These are phyloP conservation scores for Selenia dentaria DNA, from an alignment of 2,888 invertebrate species.

Conservation along the genomic window DNA sequence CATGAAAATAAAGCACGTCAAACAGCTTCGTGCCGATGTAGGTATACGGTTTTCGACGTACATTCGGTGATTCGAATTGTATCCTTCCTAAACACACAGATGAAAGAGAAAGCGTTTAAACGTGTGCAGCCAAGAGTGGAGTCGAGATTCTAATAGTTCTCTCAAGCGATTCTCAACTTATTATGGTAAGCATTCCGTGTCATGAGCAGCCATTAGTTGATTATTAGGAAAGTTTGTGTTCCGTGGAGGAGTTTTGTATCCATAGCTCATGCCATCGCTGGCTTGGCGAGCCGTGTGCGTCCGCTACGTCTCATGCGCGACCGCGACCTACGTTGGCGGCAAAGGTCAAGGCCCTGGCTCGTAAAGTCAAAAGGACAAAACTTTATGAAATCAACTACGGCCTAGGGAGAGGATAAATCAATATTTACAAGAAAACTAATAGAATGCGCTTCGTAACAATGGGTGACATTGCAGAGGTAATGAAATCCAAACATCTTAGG, in stretches of 20 bases:
- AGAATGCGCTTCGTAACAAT: constrained; percentile 80
- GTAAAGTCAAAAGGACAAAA: constrained; percentile 50
- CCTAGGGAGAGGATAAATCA: constrained; percentile 66
- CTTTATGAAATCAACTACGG: constrained; percentile 59
- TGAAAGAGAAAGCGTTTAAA: constrained; percentile 80
- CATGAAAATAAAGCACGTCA: constrained; percentile 81
- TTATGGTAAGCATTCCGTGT: constrained; percentile 82
- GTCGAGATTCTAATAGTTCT: constrained; percentile 81
- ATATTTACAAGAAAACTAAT: constrained; percentile 80
- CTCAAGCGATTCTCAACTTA: constrained; percentile 74
- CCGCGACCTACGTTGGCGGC: constrained; percentile 54
- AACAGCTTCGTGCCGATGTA: constrained; percentile 80
- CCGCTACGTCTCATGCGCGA: constrained; percentile 56
- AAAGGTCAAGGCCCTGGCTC: constrained; percentile 53
- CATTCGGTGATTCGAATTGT: constrained; percentile 56
- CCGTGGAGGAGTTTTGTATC: constrained; percentile 55
- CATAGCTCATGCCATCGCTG: constrained; percentile 59
- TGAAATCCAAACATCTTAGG: constrained; percentile 75
- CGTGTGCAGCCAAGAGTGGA: constrained; percentile 83
- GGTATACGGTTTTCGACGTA: constrained; percentile 70
- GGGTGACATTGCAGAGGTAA: constrained; percentile 77
- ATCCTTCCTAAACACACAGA: constrained; percentile 78
- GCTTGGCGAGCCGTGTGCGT: constrained; percentile 48
- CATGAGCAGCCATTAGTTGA: constrained; percentile 75
- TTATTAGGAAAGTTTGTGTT: constrained; percentile 60